phyloP scores from a whole-genome alignment of 2,888 invertebrate species.

The Monochamus alternatus region DNA sequence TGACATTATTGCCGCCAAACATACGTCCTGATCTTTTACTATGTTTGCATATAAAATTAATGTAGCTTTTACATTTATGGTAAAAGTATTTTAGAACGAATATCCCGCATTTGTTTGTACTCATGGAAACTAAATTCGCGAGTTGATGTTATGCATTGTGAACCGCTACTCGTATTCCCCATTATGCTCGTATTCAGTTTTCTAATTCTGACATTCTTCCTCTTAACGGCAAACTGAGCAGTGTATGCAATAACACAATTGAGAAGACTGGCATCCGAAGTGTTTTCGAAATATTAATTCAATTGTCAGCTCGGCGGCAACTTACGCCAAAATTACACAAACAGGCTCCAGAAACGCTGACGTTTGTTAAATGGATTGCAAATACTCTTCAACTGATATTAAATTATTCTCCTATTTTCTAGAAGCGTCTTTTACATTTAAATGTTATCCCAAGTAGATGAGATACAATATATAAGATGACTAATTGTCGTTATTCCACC shows the following conservation, averaged over 20 bases:
- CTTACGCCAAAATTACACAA: constrained; percentile 35
- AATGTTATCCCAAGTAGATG: constrained; percentile 40
- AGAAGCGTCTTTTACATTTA: constrained; percentile 42
- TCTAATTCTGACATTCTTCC: not conserved
- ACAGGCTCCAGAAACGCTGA: constrained; percentile 39
- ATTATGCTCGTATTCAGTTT: not conserved
- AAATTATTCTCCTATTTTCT: constrained; percentile 45
- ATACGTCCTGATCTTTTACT: too few species aligned
- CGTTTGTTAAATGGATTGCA: constrained; percentile 45
- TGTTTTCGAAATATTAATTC: constrained; percentile 53
- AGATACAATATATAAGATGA: constrained; percentile 37
- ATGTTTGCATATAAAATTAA: too few species aligned
- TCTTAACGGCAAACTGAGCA: constrained; percentile 10
- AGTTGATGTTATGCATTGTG: not conserved
- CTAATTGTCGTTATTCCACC: constrained; percentile 38
- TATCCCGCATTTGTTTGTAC: too few species aligned
- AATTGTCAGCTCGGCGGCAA: constrained; percentile 41
- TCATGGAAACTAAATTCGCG: not conserved
- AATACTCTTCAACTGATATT: constrained; percentile 47
- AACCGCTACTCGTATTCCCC: not conserved
- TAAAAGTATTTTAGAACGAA: too few species aligned
- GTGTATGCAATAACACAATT: constrained; percentile 44
- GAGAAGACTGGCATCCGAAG: constrained; percentile 45
- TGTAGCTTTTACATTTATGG: too few species aligned
- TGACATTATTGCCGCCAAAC: too few species aligned